A percentile compares a stretch with the other conserved stretches of the same genome.
Evolutionary conservation across 1,140 invertebrate genomes (phyloP).

Genomic region (Aplysia californica): DNA sequence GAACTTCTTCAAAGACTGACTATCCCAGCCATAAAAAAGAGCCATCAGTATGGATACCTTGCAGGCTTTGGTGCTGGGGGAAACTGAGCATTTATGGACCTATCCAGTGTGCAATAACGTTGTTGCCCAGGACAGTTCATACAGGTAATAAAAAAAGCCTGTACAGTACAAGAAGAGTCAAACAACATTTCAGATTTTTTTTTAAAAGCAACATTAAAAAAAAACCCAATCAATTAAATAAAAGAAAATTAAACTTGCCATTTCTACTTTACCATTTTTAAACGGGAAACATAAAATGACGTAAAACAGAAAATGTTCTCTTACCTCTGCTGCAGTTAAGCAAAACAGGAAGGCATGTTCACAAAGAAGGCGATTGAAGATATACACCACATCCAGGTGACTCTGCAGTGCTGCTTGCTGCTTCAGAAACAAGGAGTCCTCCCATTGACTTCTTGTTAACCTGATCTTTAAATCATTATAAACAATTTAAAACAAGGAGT

Average conservation of each 20-base stretch:
- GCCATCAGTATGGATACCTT: neutral
- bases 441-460: conserved; percentile 36
- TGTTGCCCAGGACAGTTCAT: no score
- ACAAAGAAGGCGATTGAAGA: conserved; percentile 38
- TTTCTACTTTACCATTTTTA: neutral
- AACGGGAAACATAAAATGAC: neutral
- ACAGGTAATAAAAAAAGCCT: no score
- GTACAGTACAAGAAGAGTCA: neutral
- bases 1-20: neutral
- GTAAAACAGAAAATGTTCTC: neutral
- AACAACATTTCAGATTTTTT: neutral
- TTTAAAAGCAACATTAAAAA: neutral
- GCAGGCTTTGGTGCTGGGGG: no score
- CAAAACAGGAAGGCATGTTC: conserved; percentile 39
- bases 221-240: neutral
- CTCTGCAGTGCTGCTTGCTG: conserved; percentile 33
- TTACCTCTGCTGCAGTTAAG: conserved; percentile 33
- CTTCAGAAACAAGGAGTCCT: conserved; percentile 34
- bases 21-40: neutral
- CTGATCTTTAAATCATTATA: conserved; percentile 29
- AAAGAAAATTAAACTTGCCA: neutral
- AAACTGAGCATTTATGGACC: no score
- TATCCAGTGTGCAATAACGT: no score
- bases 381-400: conserved; percentile 42
- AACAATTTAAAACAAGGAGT: no score